Evolutionary conservation across 2,113 vertebrate genomes (phyloP).

Genomic region (Triplophysa tibetana): DNA sequence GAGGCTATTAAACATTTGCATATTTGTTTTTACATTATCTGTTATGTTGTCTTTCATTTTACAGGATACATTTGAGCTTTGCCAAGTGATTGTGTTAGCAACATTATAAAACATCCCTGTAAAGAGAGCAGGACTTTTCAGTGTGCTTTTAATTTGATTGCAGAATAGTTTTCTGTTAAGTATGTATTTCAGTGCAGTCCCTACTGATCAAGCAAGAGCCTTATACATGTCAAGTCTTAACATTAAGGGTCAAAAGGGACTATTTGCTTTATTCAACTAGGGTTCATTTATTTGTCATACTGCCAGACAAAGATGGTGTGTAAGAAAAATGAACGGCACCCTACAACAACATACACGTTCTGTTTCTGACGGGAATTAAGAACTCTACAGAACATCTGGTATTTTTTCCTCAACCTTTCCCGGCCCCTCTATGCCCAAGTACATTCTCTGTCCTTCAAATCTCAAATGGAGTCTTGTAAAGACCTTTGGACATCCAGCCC

Average conservation of each 20-base stretch:
- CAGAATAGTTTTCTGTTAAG: background rate
- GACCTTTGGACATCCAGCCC: constrained; percentile 37
- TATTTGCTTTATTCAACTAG: background rate
- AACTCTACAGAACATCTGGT: constrained; percentile 41
- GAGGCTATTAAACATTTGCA: background rate
- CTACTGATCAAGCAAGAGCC: constrained; percentile 2
- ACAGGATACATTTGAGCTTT: background rate
- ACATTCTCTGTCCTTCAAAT: constrained; percentile 41
- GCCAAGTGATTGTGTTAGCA: background rate
- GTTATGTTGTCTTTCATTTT: background rate
- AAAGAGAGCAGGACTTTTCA: background rate
- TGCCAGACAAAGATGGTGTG: background rate
- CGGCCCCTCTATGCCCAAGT: background rate
- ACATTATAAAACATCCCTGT: background rate
- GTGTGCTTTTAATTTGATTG: background rate
- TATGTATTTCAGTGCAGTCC: background rate
- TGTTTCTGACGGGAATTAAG: constrained; percentile 9
- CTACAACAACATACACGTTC: background rate
- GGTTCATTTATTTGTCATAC: background rate
- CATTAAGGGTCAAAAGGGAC: background rate
- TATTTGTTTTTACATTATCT: background rate
- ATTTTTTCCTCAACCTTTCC: constrained; percentile 4
- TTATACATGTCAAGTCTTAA: background rate
- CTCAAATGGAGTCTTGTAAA: constrained; percentile 29
- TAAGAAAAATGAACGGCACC: constrained; percentile 16